phyloP scores from a whole-genome alignment of 2,113 vertebrate species.

The Eulemur rufifrons region DNA sequence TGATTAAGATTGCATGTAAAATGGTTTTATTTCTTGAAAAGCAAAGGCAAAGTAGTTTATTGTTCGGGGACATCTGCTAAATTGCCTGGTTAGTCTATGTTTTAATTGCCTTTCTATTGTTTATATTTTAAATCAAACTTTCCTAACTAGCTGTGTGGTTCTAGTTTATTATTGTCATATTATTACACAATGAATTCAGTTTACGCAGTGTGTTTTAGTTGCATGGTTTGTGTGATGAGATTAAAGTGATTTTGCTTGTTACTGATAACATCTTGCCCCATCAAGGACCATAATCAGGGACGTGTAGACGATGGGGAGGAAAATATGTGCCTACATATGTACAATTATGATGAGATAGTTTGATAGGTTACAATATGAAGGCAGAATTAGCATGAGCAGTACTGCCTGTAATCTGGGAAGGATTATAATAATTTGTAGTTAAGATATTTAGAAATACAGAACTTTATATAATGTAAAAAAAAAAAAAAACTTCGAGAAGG shows the following conservation, averaged over 20 bases:
- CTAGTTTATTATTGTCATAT: slow-evolving; percentile 26
- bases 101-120: slow-evolving; percentile 44
- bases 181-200: slow-evolving; percentile 25
- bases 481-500: not conserved
- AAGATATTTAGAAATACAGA: not conserved
- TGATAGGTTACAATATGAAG: not conserved
- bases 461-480: not conserved
- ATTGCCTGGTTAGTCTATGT: slow-evolving; percentile 14
- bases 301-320: not conserved
- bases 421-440: not conserved
- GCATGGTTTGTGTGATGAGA: slow-evolving; percentile 33
- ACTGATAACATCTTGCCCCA: not conserved
- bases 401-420: not conserved
- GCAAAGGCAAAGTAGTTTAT: not conserved
- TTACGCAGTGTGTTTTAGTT: not conserved
- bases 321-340: not conserved
- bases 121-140: slow-evolving; percentile 59
- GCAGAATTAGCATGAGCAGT: not conserved
- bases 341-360: not conserved
- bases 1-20: slow-evolving; percentile 37
- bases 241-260: not conserved
- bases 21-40: slow-evolving; percentile 58
- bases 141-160: slow-evolving; percentile 31
- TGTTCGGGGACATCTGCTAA: slow-evolving; percentile 51
- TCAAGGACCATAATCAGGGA: not conserved